These are phyloP conservation scores for Oligia strigilis DNA, from an alignment of 2,888 invertebrate genomes.

Conservation along the genomic window DNA sequence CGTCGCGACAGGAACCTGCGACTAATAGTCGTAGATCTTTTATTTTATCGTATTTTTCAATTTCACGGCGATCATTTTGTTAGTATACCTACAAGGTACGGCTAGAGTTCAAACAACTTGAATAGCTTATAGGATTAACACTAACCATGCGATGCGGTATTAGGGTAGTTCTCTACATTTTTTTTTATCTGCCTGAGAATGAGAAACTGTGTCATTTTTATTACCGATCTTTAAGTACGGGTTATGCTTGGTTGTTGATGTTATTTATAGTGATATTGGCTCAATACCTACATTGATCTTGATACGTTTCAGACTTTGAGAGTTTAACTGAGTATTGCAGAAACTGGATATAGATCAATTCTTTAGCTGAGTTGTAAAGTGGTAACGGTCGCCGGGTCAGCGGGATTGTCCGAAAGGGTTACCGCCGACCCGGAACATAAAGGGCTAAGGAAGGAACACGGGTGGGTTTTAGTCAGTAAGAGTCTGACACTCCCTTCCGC, in stretches of 20 bases:
- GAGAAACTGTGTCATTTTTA: not conserved
- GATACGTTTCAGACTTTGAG: not conserved
- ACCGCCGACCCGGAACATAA: too few relatives aligned
- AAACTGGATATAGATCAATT: too few relatives aligned
- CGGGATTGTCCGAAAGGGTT: too few relatives aligned
- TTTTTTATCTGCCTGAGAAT: not conserved
- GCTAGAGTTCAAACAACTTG: slow-evolving; percentile 42
- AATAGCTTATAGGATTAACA: not conserved
- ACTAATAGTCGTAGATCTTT: slow-evolving; percentile 40
- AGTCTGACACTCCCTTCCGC: too few relatives aligned
- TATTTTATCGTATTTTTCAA: slow-evolving; percentile 19
- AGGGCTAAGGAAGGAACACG: too few relatives aligned
- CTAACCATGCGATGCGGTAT: not conserved
- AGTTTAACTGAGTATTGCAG: not conserved
- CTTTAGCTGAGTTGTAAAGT: too few relatives aligned
- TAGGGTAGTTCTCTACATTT: not conserved
- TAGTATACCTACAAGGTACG: not conserved
- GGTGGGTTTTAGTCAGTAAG: too few relatives aligned
- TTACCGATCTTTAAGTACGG: not conserved
- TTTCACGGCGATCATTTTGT: slow-evolving; percentile 16
- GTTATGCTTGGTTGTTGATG: not conserved
- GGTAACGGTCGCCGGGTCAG: too few relatives aligned
- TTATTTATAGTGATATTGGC: not conserved
- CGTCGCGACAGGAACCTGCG: slow-evolving; percentile 48
- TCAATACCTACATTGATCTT: not conserved